Evolutionary conservation across 92 coral and sea anemone genomes (phyloP), one percentile per base, ranked within the genome.

Genomic region (Porites lobata): DNA sequence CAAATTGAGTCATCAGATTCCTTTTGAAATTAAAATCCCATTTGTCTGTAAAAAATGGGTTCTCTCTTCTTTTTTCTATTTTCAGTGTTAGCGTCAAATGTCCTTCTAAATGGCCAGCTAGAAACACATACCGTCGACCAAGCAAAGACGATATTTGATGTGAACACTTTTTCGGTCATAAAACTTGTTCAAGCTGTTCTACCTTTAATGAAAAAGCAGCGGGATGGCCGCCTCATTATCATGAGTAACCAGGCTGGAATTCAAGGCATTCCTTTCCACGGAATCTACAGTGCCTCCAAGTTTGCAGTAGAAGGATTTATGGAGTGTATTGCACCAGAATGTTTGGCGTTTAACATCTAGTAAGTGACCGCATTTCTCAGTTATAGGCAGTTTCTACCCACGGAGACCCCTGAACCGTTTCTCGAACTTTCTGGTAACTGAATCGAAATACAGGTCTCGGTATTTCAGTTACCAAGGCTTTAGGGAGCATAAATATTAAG

Each of bases 251-350:
- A 97, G 78, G 99, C 99, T 59, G 99, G 99, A 19, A 92, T 97
- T 26, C 68, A 74, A 29, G 99, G 99, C 19, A 86, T 97, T 38
- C 99, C 99, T 11, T 97, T 97, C 85, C 98, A 97, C 71, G 94
- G 91, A 17, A 94, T 96, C 79, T 97, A 97, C 74, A 92, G 99
- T 68, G 99, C 99, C 0, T 93, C 98, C 51, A 97, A 94, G 82
- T 97, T 97, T 91, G 99, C 99, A n/a, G 92, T 94, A 13, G 98
- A 97, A 76, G 99, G 99, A 24, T 94, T 97, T 64, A 86, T 97
- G 65, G 99, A 97, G 85, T 87, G 98, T 6, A 84, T 97, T 52
- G 99, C 99, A 1, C 99, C 99, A 8, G 99, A 97, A 78, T 95
- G 98, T n/a, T 51, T 95, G 43, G 94, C 96, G 43, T 97, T 97